Evolutionary conservation across 2,888 invertebrate genomes (phyloP).

Genomic region (Lasioglossum marginatum): DNA sequence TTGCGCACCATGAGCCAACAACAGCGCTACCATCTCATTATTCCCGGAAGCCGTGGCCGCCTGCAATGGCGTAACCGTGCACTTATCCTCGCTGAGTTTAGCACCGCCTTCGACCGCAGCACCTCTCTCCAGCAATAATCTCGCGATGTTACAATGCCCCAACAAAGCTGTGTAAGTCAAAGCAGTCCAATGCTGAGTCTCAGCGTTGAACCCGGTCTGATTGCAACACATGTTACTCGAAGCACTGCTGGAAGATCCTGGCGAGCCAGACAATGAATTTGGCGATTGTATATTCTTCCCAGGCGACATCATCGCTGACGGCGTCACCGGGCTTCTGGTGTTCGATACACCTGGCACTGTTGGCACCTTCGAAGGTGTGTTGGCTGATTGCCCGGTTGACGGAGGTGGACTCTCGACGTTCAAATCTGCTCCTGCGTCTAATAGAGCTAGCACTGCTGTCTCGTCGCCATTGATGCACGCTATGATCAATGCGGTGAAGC

Average conservation of each 20-base stretch:
- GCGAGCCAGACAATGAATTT: constrained; percentile 84
- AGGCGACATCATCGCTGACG: constrained; percentile 78
- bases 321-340: constrained; percentile 65
- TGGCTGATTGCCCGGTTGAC: constrained; percentile 70
- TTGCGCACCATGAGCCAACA: constrained; percentile 94
- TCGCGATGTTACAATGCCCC: constrained; percentile 85
- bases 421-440: constrained; percentile 93
- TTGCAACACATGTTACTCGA: constrained; percentile 52
- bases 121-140: constrained; percentile 91
- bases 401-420: constrained; percentile 91
- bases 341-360: constrained; percentile 62
- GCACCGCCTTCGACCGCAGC: constrained; percentile 95
- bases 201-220: constrained; percentile 84
- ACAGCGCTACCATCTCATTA: constrained; percentile 91
- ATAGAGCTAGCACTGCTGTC: constrained; percentile 88
- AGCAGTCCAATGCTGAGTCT: constrained; percentile 94
- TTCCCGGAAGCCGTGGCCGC: constrained; percentile 93
- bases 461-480: constrained; percentile 93
- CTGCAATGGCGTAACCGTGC: constrained; percentile 95
- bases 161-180: constrained; percentile 92
- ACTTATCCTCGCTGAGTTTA: constrained; percentile 92
- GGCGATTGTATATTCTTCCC: constrained; percentile 80
- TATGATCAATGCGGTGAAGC: constrained; percentile 93
- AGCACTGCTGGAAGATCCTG: constrained; percentile 58
- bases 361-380: constrained; percentile 72